Percentiles rank a stretch among this genome's conserved stretches.
Conservation (phyloP, 1,140 invertebrate species). For the Reticulitermes speratus region DNA sequence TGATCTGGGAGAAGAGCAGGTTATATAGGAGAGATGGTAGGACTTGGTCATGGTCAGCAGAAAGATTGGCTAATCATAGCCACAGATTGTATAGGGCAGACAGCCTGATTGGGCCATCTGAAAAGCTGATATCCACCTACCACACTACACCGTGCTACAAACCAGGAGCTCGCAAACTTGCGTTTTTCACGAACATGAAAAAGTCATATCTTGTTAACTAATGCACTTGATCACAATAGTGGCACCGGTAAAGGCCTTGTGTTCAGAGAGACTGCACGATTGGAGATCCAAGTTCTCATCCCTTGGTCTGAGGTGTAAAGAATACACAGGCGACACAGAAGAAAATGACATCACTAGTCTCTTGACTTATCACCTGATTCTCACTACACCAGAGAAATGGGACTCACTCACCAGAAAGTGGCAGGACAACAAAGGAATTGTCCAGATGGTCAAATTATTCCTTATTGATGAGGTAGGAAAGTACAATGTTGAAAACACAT, state of each 20-base stretch:
- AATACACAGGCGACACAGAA: conserved; percentile 75
- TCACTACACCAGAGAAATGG: conserved; percentile 86
- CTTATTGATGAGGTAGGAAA: conserved; percentile 73
- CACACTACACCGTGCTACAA: no score
- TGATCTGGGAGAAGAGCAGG: no score
- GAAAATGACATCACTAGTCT: conserved; percentile 58
- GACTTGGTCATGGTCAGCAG: no score
- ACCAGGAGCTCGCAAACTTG: no score
- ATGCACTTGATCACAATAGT: conserved; percentile 51
- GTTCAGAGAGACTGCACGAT: conserved; percentile 66
- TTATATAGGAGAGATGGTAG: no score
- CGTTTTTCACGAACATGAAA: no score
- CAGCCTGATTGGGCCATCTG: no score
- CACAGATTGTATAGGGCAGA: no score
- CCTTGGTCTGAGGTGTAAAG: conserved; percentile 62
- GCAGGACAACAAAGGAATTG: conserved; percentile 61
- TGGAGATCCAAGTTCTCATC: conserved; percentile 70
- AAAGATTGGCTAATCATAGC: no score
- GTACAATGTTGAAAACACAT: neutral
- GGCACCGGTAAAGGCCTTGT: conserved; percentile 79
- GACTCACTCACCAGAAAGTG: conserved; percentile 74
- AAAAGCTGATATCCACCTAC: no score
- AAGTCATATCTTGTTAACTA: neutral
- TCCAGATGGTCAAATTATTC: conserved; percentile 67
- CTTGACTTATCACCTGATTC: conserved; percentile 57